A percentile compares a stretch with the other conserved stretches of the same genome.
Conservation (phyloP, 2,797 vertebrate genomes). For the Muscicapa striata region DNA sequence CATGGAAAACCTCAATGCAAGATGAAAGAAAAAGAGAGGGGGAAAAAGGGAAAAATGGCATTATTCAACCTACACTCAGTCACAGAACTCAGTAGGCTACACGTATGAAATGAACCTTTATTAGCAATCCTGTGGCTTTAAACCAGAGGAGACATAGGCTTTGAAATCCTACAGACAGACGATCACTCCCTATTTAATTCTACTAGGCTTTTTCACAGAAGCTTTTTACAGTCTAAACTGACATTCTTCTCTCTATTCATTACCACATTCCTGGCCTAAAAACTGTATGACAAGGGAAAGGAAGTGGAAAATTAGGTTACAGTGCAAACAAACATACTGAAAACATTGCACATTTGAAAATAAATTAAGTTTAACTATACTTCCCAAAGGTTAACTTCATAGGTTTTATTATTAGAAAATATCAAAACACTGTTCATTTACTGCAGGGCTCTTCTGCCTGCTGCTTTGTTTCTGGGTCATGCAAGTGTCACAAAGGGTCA, state of each 20-base stretch:
- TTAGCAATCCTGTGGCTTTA: constrained; percentile 16
- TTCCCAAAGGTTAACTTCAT: constrained; percentile 66
- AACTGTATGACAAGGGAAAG: constrained; percentile 66
- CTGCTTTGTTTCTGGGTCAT: constrained; percentile 66
- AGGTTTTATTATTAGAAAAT: constrained; percentile 65
- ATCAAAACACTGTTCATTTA: constrained; percentile 64
- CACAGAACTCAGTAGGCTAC: background rate
- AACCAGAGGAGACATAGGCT: constrained; percentile 48
- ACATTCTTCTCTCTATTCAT: constrained; percentile 69
- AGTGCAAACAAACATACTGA: constrained; percentile 60
- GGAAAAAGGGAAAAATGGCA: background rate
- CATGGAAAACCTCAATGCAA: background rate
- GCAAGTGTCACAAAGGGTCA: constrained; percentile 44
- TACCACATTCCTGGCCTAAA: constrained; percentile 53
- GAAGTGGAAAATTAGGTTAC: constrained; percentile 68
- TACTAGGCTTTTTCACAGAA: constrained; percentile 47
- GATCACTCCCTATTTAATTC: constrained; percentile 53
- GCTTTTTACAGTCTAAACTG: constrained; percentile 62
- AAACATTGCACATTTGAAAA: constrained; percentile 60
- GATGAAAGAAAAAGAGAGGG: background rate
- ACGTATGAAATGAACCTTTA: constrained; percentile 7
- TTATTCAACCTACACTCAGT: background rate
- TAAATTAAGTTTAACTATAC: constrained; percentile 63
- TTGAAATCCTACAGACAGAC: constrained; percentile 54
- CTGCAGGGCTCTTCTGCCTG: constrained; percentile 47